Conservation (phyloP, 2,888 invertebrate genomes). For the Tupiocoris notatus region DNA sequence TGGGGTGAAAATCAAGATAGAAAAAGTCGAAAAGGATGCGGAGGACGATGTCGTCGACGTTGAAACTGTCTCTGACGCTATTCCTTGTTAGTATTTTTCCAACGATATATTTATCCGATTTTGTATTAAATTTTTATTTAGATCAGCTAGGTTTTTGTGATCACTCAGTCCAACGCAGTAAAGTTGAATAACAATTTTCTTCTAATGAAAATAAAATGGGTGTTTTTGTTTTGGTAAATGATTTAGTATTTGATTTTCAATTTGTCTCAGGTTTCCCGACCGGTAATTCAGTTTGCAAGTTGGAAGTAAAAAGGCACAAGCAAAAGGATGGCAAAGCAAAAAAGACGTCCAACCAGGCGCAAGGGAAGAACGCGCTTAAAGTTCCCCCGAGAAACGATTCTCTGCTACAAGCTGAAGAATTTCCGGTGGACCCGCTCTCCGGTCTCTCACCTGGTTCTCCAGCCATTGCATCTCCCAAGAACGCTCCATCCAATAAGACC, state of each 20-base stretch:
- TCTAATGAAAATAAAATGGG: not conserved
- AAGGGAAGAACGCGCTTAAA: not conserved
- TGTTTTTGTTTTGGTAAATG: not conserved
- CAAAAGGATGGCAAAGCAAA: not conserved
- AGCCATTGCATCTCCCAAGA: slow-evolving; percentile 1
- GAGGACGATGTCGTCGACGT: slow-evolving; percentile 24
- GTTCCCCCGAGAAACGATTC: not conserved
- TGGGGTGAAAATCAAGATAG: not conserved
- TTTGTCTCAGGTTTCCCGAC: too few species aligned
- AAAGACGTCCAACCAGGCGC: not conserved
- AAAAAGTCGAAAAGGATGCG: slow-evolving; percentile 20
- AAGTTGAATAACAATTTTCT: too few species aligned
- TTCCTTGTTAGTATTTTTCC: slow-evolving; percentile 1
- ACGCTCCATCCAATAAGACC: slow-evolving; percentile 50
- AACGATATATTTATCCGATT: too few species aligned
- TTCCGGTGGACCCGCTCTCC: too few species aligned
- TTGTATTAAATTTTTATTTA: too few species aligned
- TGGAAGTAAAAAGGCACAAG: not conserved
- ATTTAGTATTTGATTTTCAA: too few species aligned
- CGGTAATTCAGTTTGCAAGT: not conserved
- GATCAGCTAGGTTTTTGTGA: too few species aligned
- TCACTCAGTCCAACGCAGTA: too few species aligned
- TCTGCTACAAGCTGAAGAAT: not conserved
- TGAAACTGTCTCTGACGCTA: slow-evolving; percentile 19
- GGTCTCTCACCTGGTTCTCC: not conserved